Evolutionary conservation across 2,888 invertebrate species (phyloP).

Genomic region (Tetropium fuscum): DNA sequence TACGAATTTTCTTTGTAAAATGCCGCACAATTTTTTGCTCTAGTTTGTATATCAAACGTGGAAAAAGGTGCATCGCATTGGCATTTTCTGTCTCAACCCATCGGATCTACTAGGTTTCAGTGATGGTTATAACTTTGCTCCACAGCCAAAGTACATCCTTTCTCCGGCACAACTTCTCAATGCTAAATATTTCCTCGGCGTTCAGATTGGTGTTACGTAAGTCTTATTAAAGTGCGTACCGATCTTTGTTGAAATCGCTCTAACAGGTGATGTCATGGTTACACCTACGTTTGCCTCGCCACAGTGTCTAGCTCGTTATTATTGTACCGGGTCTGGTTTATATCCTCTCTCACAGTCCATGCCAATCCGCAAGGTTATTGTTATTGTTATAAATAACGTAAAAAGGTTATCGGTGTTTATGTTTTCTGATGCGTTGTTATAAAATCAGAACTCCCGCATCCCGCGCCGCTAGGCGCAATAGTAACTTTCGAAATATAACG

Average conservation of each 20-base stretch:
- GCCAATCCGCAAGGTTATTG: slow-evolving; percentile 34
- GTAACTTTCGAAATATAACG: too few relatives aligned
- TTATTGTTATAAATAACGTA: slow-evolving; percentile 19
- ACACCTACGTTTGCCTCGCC: slow-evolving; percentile 39
- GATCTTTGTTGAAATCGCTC: neutral
- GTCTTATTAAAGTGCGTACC: slow-evolving; percentile 9
- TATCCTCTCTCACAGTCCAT: slow-evolving; percentile 29
- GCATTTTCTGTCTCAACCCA: too few relatives aligned
- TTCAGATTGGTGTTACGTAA: slow-evolving; percentile 17
- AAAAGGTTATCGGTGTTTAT: slow-evolving; percentile 37
- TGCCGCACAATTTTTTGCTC: too few relatives aligned
- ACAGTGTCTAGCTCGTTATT: slow-evolving; percentile 30
- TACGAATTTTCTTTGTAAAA: too few relatives aligned
- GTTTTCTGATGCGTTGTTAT: slow-evolving; percentile 11
- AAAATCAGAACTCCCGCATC: too few relatives aligned
- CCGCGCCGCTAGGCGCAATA: too few relatives aligned
- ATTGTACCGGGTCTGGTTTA: slow-evolving; percentile 9
- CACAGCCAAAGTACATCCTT: too few relatives aligned
- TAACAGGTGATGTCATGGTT: slow-evolving; percentile 33
- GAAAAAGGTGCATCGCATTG: too few relatives aligned
- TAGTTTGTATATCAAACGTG: too few relatives aligned
- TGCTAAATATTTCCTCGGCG: slow-evolving; percentile 7
- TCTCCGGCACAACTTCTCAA: slow-evolving; percentile 15
- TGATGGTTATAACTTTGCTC: too few relatives aligned
- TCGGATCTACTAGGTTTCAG: too few relatives aligned